Evolutionary conservation across 1,140 invertebrate genomes (phyloP), one percentile per base, ranked within the genome.

Genomic region (Lasaia peninsularis): DNA sequence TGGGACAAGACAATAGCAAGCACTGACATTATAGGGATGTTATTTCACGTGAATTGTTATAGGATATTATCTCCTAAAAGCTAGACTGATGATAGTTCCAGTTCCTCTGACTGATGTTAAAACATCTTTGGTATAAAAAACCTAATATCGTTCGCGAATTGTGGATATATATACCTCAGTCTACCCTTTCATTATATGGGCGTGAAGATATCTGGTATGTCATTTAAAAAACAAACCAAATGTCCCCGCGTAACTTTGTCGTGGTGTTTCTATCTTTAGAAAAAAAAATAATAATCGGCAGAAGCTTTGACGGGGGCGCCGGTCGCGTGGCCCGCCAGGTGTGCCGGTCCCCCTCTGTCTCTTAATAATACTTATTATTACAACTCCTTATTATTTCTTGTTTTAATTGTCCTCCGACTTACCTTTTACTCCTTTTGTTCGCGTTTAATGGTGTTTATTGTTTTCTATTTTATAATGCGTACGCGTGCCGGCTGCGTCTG

Each of bases 321-420:
- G 63, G 77, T 66, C 75, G 80, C 80, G 83, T 74, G 78, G 67
- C 67, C 58, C 57, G 70, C 81, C 84, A 83, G 80, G 82, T 88
- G 80, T 66, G 65, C 56, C 12, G 64, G 56, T 60, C 65, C 72
- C 72, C 78, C 70, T 69, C 73, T 84, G 76, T 80, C 75, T 70
- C 70, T 75, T 77, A 80, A 85, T 85, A 78, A 85, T 83, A 86
- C 85, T 88, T 85, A 88, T 88, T 85, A 84, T 86, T 81, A 84
- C 71, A 77, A 78, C 75, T 88, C 82, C 82, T 86, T 87, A 86
- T 87, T 88, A 88, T 88, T 86, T 88, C 83, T 88, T 88, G 82
- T 84, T 88, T 88, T 86, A 86, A 86, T 86, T 86, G 85, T 85
- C 73, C 78, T 76, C 76, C 69, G 77, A 82, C 85, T 86, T 86